phyloP scores from a whole-genome alignment of 2,113 vertebrate species.

The Megalops atlanticus region DNA sequence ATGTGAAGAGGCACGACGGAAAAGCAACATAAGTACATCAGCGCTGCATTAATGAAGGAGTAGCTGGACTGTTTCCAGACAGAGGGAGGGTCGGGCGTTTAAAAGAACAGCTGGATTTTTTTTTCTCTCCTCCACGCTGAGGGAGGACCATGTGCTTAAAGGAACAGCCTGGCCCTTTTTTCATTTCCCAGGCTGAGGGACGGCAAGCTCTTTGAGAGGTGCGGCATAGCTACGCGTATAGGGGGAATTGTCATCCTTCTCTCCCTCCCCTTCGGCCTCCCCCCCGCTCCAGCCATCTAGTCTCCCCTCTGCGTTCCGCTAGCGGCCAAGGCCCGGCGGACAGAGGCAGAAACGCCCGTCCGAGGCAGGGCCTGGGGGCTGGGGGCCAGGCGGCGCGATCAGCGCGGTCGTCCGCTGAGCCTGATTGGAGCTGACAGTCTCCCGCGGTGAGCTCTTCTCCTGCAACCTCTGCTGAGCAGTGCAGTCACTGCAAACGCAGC shows the following conservation, averaged over 20 bases:
- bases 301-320: neutral
- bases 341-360: neutral
- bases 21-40: too few relatives aligned
- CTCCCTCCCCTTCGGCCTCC: too few relatives aligned
- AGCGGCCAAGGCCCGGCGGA: neutral
- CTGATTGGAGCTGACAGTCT: conserved; percentile 10
- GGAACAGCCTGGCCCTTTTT: neutral
- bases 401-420: neutral
- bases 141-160: neutral
- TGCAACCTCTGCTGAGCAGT: neutral
- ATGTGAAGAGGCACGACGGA: too few relatives aligned
- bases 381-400: neutral
- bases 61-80: too few relatives aligned
- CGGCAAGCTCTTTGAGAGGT: neutral
- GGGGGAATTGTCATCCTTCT: neutral
- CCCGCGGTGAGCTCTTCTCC: neutral
- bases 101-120: neutral
- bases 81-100: neutral
- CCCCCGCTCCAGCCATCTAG: neutral
- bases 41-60: too few relatives aligned
- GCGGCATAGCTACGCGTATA: too few relatives aligned
- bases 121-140: neutral
- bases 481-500: neutral
- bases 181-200: neutral
- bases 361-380: neutral